Evolutionary conservation across 2,113 vertebrate species (phyloP).

Genomic region (Bothrops jararaca): DNA sequence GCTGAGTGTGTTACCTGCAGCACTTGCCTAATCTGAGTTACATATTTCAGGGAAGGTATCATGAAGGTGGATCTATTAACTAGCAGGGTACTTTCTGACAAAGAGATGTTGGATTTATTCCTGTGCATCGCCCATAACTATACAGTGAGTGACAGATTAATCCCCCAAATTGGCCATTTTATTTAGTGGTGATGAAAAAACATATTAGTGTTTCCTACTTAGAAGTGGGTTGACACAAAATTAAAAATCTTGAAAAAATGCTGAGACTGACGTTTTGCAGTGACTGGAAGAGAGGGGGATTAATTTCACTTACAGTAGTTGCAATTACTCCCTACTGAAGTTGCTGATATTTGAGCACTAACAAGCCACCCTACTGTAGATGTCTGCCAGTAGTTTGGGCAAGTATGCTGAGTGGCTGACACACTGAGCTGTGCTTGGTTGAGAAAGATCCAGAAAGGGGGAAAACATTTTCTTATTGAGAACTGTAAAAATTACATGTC

Average conservation of each 20-base stretch:
- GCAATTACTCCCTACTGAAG: constrained; percentile 52
- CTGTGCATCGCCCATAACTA: constrained; percentile 22
- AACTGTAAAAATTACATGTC: constrained; percentile 2
- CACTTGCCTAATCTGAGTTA: constrained; percentile 23
- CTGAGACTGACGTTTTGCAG: constrained; percentile 48
- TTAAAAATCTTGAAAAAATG: constrained; percentile 47
- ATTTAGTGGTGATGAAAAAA: constrained; percentile 35
- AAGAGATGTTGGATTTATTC: constrained; percentile 38
- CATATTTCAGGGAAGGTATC: constrained; percentile 39
- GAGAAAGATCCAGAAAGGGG: neutral
- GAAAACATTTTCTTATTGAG: neutral
- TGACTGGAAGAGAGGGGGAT: constrained; percentile 58
- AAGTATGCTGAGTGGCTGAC: constrained; percentile 50
- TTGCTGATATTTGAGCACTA: constrained; percentile 67
- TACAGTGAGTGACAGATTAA: constrained; percentile 39
- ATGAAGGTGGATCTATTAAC: neutral
- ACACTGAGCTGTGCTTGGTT: constrained; percentile 36
- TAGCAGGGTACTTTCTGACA: constrained; percentile 44
- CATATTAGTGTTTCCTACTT: constrained; percentile 48
- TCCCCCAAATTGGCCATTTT: constrained; percentile 47
- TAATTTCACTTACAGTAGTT: constrained; percentile 39
- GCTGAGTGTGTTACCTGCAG: neutral
- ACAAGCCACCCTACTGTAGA: constrained; percentile 69
- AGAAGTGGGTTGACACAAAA: constrained; percentile 56
- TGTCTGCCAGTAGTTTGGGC: constrained; percentile 56